These are phyloP conservation scores for Limanda limanda DNA, from an alignment of 2,113 vertebrate species.

Conservation along the genomic window DNA sequence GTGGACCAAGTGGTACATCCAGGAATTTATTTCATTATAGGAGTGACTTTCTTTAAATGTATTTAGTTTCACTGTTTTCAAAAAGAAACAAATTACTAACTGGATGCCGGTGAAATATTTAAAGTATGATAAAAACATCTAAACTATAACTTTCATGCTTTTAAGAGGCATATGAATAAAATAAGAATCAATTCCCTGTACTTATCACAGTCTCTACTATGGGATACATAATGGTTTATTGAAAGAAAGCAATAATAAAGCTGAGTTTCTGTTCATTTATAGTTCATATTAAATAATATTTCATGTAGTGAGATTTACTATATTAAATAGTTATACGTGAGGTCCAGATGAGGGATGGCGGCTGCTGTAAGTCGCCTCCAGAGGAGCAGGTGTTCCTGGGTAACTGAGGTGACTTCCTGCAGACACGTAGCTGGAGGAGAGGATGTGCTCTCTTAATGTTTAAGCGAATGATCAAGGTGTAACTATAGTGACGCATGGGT, in stretches of 20 bases:
- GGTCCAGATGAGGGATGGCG: constrained; percentile 21
- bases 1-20: too few relatives aligned
- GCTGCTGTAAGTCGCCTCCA: constrained; percentile 20
- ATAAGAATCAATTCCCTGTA: neutral
- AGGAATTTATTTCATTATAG: too few relatives aligned
- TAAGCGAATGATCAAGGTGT: constrained; percentile 40
- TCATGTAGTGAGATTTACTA: neutral
- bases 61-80: too few relatives aligned
- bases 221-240: neutral
- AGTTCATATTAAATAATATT: constrained; percentile 33
- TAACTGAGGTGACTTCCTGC: constrained; percentile 35
- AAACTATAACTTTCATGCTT: too few relatives aligned
- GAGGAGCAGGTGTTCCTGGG: constrained; percentile 48
- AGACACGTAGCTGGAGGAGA: constrained; percentile 44
- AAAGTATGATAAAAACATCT: too few relatives aligned
- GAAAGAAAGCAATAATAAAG: constrained; percentile 1
- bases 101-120: too few relatives aligned
- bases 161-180: neutral
- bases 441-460: constrained; percentile 29
- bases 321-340: neutral
- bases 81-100: too few relatives aligned
- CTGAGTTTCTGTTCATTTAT: constrained; percentile 40
- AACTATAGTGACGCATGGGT: constrained; percentile 21
- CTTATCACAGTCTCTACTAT: neutral
- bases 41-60: too few relatives aligned